Evolutionary conservation across 2,888 invertebrate species (phyloP).

Genomic region (Apodemia zela): DNA sequence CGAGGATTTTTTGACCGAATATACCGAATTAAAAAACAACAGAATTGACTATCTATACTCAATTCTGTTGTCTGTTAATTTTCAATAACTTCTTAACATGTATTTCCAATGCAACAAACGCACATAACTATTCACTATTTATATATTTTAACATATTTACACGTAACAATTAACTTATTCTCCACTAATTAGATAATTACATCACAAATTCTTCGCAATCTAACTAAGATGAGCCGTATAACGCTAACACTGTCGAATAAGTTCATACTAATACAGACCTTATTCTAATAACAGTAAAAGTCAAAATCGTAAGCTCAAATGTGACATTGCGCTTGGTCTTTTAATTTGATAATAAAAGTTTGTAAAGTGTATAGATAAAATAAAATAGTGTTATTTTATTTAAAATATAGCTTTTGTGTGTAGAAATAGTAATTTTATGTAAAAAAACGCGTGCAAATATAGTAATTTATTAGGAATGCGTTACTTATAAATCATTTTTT

Average conservation of each 20-base stretch:
- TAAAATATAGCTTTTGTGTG: slow-evolving; percentile 28
- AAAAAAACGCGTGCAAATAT: slow-evolving; percentile 24
- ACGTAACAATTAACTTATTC: slow-evolving; percentile 25
- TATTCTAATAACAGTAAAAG: slow-evolving; percentile 18
- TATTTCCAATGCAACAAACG: slow-evolving; percentile 40
- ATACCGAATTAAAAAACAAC: too few relatives aligned
- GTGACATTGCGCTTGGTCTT: slow-evolving; percentile 26
- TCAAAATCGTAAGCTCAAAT: slow-evolving; percentile 28
- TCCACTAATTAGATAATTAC: slow-evolving; percentile 21
- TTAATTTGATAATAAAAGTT: slow-evolving; percentile 23
- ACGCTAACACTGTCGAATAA: slow-evolving; percentile 9
- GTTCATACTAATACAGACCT: slow-evolving; percentile 17
- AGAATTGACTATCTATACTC: neutral
- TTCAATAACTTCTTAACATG: slow-evolving; percentile 11
- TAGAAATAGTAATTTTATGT: slow-evolving; percentile 26
- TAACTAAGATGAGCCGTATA: slow-evolving; percentile 10
- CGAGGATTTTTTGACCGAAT: too few relatives aligned
- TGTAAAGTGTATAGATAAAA: slow-evolving; percentile 28
- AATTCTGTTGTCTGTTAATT: neutral
- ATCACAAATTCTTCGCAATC: slow-evolving; percentile 17
- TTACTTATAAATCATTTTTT: neutral
- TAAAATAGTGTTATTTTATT: slow-evolving; percentile 26
- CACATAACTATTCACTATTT: slow-evolving; percentile 26
- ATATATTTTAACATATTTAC: slow-evolving; percentile 61
- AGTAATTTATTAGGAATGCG: slow-evolving; percentile 10